Conservation (phyloP, 2,797 vertebrate species). For the Sebastes kiyomatsui region DNA sequence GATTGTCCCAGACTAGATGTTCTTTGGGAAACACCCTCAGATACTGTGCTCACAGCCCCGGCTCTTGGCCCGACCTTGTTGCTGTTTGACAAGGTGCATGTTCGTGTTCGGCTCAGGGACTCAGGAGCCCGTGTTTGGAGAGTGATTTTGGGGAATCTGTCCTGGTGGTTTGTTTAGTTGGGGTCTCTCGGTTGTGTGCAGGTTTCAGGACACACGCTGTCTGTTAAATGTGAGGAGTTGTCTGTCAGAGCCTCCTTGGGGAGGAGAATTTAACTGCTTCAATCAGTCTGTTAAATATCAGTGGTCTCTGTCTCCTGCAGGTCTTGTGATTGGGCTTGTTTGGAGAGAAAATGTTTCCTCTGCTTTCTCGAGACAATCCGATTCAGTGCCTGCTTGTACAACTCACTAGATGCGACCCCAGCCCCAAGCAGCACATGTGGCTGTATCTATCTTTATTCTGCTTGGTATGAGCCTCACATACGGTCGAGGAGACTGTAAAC, state of each 20-base stretch:
- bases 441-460: background rate
- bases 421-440: background rate
- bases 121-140: background rate
- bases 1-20: conserved; percentile 42
- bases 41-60: background rate
- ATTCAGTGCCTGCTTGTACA: background rate
- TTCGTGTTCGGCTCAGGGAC: conserved; percentile 15
- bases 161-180: conserved; percentile 18
- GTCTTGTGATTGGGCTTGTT: conserved; percentile 4
- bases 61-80: conserved; percentile 30
- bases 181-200: background rate
- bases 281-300: conserved; percentile 2
- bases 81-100: conserved; percentile 40
- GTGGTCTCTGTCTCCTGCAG: background rate
- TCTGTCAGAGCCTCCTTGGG: background rate
- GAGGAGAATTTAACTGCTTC: background rate
- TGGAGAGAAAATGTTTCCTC: background rate
- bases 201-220: conserved; percentile 1
- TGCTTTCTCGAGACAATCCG: background rate
- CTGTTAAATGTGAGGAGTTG: background rate
- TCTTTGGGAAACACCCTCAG: conserved; percentile 39
- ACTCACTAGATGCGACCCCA: background rate
- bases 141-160: conserved; percentile 12
- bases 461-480: background rate
- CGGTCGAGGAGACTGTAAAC: background rate